phyloP scores from a whole-genome alignment of 2,113 vertebrate genomes.

The Petrocephalus zakoni region DNA sequence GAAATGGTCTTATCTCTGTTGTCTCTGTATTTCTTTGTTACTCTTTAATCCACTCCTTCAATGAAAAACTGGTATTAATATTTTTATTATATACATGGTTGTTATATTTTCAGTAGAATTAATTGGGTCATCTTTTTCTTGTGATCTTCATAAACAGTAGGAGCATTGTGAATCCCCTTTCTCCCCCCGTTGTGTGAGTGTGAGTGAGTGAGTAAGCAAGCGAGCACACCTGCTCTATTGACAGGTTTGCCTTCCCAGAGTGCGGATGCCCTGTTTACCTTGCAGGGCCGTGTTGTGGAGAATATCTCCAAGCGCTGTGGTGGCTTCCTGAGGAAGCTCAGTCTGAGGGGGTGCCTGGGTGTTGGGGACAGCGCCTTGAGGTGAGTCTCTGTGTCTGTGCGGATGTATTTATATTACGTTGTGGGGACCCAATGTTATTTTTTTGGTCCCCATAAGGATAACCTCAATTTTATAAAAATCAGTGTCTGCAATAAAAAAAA shows the following conservation, averaged over 20 bases:
- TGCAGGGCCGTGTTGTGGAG: constrained; percentile 91
- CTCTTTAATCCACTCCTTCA: not conserved
- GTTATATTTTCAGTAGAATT: not conserved
- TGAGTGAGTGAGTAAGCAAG: not conserved
- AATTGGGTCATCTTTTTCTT: not conserved
- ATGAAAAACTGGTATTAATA: not conserved
- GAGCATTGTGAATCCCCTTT: not conserved
- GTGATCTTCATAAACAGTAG: not conserved
- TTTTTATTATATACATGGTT: not conserved
- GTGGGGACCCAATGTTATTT: too few species aligned
- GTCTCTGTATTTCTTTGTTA: not conserved
- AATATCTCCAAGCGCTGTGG: constrained; percentile 99
- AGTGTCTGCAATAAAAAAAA: too few species aligned
- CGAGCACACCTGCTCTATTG: not conserved
- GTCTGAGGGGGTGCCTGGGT: constrained; percentile 84
- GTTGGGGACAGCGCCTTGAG: constrained; percentile 95
- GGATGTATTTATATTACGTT: too few species aligned
- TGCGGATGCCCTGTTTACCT: not conserved
- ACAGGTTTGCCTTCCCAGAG: not conserved
- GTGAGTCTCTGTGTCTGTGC: constrained; percentile 49
- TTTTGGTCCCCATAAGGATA: too few species aligned
- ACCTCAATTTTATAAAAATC: too few species aligned
- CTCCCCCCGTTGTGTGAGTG: not conserved
- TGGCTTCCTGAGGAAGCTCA: constrained; percentile 89
- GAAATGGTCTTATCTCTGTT: not conserved